A percentile compares a stretch with the other conserved stretches of the same genome.
phyloP scores from a whole-genome alignment of 2,113 vertebrate genomes.

The Chaetops frenatus region DNA sequence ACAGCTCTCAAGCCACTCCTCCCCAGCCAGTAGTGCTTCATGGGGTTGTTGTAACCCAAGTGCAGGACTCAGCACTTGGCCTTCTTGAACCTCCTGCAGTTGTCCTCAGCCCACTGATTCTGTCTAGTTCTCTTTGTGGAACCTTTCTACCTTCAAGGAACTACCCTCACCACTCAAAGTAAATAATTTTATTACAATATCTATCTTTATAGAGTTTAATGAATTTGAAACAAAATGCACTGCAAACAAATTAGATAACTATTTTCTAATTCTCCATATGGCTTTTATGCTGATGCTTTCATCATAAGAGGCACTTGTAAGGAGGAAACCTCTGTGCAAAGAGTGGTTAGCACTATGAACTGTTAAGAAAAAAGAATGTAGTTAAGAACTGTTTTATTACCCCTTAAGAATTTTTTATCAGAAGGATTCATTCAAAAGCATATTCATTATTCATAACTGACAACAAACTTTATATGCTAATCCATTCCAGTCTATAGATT shows the following conservation, averaged over 20 bases:
- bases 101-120: background rate
- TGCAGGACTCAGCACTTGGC: fast-evolving
- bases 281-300: background rate
- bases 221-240: background rate
- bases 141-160: fast-evolving
- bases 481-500: background rate
- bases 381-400: background rate
- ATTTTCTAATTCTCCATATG: background rate
- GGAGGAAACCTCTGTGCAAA: background rate
- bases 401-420: background rate
- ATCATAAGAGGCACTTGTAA: background rate
- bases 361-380: background rate
- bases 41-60: background rate
- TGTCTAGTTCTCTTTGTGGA: background rate
- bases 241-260: background rate
- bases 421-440: background rate
- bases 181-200: background rate
- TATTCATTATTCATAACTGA: background rate
- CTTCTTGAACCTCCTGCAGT: background rate
- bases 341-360: background rate
- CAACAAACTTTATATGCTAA: background rate
- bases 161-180: background rate
- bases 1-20: background rate
- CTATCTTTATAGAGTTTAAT: background rate
- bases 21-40: fast-evolving